These are phyloP conservation scores for Gymnothorax reevesii DNA, from an alignment of 2,797 vertebrate species.

Conservation along the genomic window DNA sequence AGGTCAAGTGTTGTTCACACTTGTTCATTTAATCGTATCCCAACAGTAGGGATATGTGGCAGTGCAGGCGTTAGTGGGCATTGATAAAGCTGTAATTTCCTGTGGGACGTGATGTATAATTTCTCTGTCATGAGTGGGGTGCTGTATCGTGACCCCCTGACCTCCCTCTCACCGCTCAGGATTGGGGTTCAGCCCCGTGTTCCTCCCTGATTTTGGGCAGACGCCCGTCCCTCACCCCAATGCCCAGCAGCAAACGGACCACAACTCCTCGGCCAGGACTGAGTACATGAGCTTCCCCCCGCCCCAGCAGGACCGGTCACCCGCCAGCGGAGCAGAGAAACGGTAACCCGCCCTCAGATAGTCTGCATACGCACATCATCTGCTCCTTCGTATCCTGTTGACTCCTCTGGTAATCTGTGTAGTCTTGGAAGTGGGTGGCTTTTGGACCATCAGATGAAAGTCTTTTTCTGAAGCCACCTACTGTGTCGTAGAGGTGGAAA, in stretches of 20 bases:
- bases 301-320: slow-evolving; percentile 83
- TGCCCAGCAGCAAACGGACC: slow-evolving; percentile 58
- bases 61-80: too few species aligned
- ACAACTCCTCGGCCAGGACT: slow-evolving; percentile 82
- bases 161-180: slow-evolving; percentile 62
- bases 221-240: slow-evolving; percentile 60
- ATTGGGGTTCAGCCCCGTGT: slow-evolving; percentile 81
- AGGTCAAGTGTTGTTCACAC: too few species aligned
- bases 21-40: too few species aligned
- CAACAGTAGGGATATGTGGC: too few species aligned
- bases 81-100: too few species aligned
- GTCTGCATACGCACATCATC: neutral
- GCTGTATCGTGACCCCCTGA: neutral
- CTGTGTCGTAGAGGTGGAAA: neutral
- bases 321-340: slow-evolving; percentile 76
- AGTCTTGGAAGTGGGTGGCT: neutral
- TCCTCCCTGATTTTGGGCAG: slow-evolving; percentile 77
- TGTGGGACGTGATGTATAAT: neutral
- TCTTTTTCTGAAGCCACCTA: neutral
- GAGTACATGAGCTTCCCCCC: slow-evolving; percentile 96
- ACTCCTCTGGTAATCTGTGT: neutral
- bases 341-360: slow-evolving; percentile 67
- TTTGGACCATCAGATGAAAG: neutral
- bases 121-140: neutral
- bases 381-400: neutral